Evolutionary conservation across 35 echinoderm and acorn worm genomes (phyloP).

Genomic region (Holothuria glaberrima): DNA sequence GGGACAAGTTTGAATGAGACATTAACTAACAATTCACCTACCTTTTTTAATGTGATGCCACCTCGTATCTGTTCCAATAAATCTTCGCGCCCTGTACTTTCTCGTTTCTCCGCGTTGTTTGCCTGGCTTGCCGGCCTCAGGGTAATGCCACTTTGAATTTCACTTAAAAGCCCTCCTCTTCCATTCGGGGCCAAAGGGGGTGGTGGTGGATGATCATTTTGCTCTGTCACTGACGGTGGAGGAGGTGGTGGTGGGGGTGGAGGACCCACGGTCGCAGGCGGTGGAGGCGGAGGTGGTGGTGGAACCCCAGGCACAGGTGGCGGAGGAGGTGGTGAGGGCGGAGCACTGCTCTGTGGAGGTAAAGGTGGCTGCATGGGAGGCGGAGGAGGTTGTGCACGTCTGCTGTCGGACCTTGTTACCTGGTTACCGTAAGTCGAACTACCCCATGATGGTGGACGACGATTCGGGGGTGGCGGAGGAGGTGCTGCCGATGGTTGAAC

Average conservation of each 20-base stretch:
- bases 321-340: not conserved
- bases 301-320: not conserved
- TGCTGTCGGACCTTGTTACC: not conserved
- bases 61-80: slow-evolving; percentile 21
- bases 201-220: not conserved
- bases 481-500: not conserved
- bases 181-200: not conserved
- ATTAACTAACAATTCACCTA: not conserved
- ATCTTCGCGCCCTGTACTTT: not conserved
- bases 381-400: slow-evolving; percentile 4
- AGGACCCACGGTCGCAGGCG: not conserved
- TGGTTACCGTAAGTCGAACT: not conserved
- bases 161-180: not conserved
- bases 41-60: not conserved
- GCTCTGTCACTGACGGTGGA: not conserved
- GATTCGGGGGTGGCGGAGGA: not conserved
- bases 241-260: not conserved
- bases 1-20: no score
- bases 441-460: not conserved
- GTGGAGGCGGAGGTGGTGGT: not conserved
- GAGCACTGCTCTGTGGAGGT: not conserved
- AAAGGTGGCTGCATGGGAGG: not conserved
- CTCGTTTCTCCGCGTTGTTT: not conserved
- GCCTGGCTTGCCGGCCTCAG: not conserved
- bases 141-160: slow-evolving; percentile 21